Conservation (phyloP, 2,797 vertebrate genomes). For the Peromyscus aztecus region DNA sequence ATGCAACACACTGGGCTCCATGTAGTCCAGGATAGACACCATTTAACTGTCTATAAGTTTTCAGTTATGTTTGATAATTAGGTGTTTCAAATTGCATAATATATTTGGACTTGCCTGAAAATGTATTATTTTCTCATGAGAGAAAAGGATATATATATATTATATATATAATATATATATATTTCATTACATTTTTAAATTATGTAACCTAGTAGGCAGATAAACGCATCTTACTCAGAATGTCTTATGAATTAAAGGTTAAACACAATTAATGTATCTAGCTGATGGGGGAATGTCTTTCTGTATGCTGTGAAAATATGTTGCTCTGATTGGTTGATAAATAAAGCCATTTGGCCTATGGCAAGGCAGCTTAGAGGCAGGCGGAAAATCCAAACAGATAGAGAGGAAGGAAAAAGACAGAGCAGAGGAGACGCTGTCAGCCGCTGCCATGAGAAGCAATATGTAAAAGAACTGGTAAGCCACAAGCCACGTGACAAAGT, state of each 20-base stretch:
- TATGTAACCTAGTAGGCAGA: neutral
- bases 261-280: constrained; percentile 27
- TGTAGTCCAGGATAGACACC: neutral
- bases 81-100: neutral
- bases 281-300: neutral
- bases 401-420: too few species aligned
- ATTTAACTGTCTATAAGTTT: neutral
- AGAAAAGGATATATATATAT: constrained; percentile 17
- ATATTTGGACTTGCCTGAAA: neutral
- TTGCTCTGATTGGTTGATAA: too few species aligned
- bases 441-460: too few species aligned
- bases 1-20: neutral
- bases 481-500: too few species aligned
- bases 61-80: neutral
- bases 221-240: constrained; percentile 15
- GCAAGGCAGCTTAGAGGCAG: too few species aligned
- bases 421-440: too few species aligned
- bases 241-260: constrained; percentile 37
- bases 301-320: too few species aligned
- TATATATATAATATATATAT: constrained; percentile 41
- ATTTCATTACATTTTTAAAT: constrained; percentile 14
- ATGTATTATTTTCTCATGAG: neutral
- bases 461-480: too few species aligned
- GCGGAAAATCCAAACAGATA: too few species aligned
- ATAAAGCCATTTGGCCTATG: too few species aligned